Conservation (phyloP, 2,113 vertebrate species). For the Trachemys scripta region DNA sequence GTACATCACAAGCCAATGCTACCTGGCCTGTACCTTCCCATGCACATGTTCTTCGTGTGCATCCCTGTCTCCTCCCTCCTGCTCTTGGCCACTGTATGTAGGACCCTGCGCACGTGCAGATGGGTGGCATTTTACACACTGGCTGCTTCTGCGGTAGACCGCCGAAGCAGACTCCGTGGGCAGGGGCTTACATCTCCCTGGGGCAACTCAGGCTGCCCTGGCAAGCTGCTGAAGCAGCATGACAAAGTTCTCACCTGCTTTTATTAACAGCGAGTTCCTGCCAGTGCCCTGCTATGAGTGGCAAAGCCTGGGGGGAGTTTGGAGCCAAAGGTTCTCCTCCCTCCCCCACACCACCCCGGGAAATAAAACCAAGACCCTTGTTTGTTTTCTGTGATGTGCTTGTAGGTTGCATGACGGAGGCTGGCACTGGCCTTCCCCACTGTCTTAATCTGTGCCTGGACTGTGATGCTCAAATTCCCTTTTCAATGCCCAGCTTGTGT, state of each 20-base stretch:
- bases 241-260: too few species aligned
- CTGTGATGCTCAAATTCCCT: not conserved
- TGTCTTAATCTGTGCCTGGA: not conserved
- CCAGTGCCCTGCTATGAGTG: too few species aligned
- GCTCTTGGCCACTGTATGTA: not conserved
- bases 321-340: too few species aligned
- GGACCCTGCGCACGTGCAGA: too few species aligned
- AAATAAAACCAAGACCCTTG: not conserved
- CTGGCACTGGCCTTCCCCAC: not conserved
- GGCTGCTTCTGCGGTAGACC: too few species aligned
- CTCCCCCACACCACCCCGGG: accelerated
- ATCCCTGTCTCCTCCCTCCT: not conserved
- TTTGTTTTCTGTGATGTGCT: not conserved
- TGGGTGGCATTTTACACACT: too few species aligned
- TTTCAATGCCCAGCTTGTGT: not conserved
- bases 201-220: too few species aligned
- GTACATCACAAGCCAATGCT: not conserved
- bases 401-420: not conserved
- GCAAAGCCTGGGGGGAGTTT: too few species aligned
- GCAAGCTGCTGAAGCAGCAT: too few species aligned
- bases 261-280: too few species aligned
- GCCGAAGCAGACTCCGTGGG: not conserved
- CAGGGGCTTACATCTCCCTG: too few species aligned
- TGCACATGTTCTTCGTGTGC: not conserved
- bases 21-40: not conserved